These are phyloP conservation scores for Ditylenchus dipsaci DNA, from an alignment of 1,140 invertebrate species.

Conservation along the genomic window DNA sequence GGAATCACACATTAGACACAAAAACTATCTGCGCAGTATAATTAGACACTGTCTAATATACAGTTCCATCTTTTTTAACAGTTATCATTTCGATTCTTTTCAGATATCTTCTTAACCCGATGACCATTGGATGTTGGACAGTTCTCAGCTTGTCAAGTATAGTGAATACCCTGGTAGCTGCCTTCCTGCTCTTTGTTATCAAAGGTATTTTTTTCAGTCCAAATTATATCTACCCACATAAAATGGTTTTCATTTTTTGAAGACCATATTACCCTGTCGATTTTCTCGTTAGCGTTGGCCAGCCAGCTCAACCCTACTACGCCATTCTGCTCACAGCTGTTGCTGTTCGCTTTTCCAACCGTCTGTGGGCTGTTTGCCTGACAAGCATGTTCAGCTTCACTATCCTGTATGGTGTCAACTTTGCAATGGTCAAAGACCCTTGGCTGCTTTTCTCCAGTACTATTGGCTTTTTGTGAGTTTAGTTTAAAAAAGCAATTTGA, in stretches of 20 bases:
- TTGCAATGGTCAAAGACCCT: conserved; percentile 62
- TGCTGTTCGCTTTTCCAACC: conserved; percentile 16
- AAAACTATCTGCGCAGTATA: no score
- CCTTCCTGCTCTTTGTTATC: conserved; percentile 67
- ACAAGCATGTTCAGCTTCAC: conserved; percentile 18
- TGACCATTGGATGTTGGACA: conserved; percentile 81
- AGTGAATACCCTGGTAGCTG: conserved; percentile 75
- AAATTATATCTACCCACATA: not conserved
- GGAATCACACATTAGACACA: no score
- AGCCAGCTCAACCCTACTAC: conserved; percentile 31
- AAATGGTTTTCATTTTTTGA: not conserved
- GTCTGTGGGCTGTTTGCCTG: not conserved
- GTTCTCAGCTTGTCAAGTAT: conserved; percentile 83
- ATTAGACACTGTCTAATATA: no score
- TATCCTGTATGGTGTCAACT: conserved; percentile 57
- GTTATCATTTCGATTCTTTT: conserved; percentile 57
- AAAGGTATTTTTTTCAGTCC: conserved; percentile 62
- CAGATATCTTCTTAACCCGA: conserved; percentile 87
- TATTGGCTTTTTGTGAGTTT: conserved; percentile 76
- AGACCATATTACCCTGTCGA: conserved; percentile 28
- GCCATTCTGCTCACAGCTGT: conserved; percentile 27
- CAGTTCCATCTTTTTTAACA: conserved; percentile 9
- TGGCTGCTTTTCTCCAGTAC: conserved; percentile 73
- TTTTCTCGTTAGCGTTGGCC: conserved; percentile 33
- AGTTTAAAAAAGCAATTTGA: not conserved